Evolutionary conservation across 2,888 invertebrate genomes (phyloP).

Genomic region (Pherbina coryleti): DNA sequence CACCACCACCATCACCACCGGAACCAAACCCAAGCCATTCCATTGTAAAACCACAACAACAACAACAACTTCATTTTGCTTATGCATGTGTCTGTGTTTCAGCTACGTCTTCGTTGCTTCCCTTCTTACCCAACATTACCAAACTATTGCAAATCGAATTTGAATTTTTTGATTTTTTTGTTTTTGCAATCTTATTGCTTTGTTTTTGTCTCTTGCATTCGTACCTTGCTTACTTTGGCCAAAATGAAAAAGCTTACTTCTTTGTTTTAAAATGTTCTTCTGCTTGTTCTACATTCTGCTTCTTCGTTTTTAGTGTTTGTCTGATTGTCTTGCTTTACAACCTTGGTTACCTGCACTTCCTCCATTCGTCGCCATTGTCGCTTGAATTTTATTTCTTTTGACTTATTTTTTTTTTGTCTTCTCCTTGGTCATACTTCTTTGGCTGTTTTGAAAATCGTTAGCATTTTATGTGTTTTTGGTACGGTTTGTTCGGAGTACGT

Average conservation of each 20-base stretch:
- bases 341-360: constrained; percentile 6
- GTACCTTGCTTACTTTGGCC: not conserved
- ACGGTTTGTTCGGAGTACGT: not conserved
- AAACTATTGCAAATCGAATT: constrained; percentile 28
- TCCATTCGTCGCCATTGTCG: not conserved
- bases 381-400: constrained; percentile 8
- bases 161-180: constrained; percentile 25
- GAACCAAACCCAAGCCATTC: too few relatives aligned
- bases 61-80: too few relatives aligned
- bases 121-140: not conserved
- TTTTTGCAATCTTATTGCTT: not conserved
- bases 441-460: not conserved
- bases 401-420: not conserved
- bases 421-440: not conserved
- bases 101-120: not conserved
- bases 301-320: not conserved
- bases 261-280: not conserved
- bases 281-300: not conserved
- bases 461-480: not conserved
- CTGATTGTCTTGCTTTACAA: constrained; percentile 20
- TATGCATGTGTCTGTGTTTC: too few relatives aligned
- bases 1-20: too few relatives aligned
- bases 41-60: too few relatives aligned
- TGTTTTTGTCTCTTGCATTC: not conserved
- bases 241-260: not conserved